phyloP scores from a whole-genome alignment of 2,113 vertebrate species.

The Siniperca knerii region DNA sequence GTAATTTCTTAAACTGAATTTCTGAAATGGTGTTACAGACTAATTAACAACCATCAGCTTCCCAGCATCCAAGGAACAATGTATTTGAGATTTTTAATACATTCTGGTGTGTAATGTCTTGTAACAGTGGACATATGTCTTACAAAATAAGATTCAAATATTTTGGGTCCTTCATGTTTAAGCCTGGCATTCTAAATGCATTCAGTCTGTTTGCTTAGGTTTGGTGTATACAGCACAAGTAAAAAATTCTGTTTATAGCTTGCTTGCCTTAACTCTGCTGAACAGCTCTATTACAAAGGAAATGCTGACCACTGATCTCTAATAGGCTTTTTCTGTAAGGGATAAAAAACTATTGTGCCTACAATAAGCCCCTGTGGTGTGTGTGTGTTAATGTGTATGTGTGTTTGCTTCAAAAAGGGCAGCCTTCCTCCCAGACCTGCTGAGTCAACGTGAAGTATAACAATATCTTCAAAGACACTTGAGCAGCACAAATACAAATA shows the following conservation, averaged over 20 bases:
- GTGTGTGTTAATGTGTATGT: neutral
- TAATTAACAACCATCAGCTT: neutral
- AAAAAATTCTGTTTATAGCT: conserved; percentile 8
- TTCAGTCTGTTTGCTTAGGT: neutral
- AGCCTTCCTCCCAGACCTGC: conserved; percentile 41
- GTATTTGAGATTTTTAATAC: neutral
- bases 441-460: conserved; percentile 34
- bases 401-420: conserved; percentile 16
- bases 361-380: conserved; percentile 28
- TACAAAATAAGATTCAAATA: neutral
- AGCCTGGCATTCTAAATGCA: neutral
- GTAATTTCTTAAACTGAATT: neutral
- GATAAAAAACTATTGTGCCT: conserved; percentile 8
- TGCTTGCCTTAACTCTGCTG: conserved; percentile 15
- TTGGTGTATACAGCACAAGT: neutral
- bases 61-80: neutral
- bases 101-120: neutral
- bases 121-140: too few relatives aligned
- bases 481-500: conserved; percentile 32
- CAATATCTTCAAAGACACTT: conserved; percentile 48
- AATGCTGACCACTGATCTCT: conserved; percentile 49
- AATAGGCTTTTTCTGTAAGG: conserved; percentile 30
- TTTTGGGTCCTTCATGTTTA: neutral
- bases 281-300: conserved; percentile 45
- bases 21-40: neutral